Evolutionary conservation across 2,797 vertebrate species (phyloP), one percentile per base, ranked within the genome.

Genomic region (Chaunax sp.): DNA sequence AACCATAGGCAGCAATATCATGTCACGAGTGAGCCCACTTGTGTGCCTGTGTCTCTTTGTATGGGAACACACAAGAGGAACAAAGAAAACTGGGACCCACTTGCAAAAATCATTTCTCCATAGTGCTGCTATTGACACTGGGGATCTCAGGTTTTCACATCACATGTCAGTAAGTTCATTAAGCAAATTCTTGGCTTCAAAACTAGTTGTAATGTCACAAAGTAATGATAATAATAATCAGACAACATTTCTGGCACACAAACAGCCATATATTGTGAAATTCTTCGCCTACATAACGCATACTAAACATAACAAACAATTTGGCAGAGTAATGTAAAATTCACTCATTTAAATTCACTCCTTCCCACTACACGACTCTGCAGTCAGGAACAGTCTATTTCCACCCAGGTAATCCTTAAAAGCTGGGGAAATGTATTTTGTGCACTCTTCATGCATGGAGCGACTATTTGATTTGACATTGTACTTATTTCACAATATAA

Each of bases 401-500:
- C 13, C 72, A 67, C 55, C 61, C 38, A 62, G 35, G 37, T 72
- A 69, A 72, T 69, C 41, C 28, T 41, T 60, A 69, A 28, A 60
- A 50, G 46, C 46, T 43, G 14, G 19, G 20, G 20, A 23, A 28
- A 65, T 37, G 65, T 40, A 62, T 63, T 69, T 67, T 53, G 22
- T 53, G 22, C 37, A 55, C 40, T 35, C 46, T 41, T 76, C 58
- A 70, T 53, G 68, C 14, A 1, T 20, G 20, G n/a, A 60, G 41
- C 25, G 7, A 1, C 41, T 55, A 70, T 78, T 72, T 72, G 50
- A 63, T 59, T 68, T 59, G 37, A 33, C 46, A 60, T 46, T 71
- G 55, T 69, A 61, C 52, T 65, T 38, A 54, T 58, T 45, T 64
- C 52, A 30, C 35, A 64, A 75, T 49, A 69, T 74, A 61, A 47